Conservation (phyloP, 2,113 vertebrate species). For the Grallaria varia region DNA sequence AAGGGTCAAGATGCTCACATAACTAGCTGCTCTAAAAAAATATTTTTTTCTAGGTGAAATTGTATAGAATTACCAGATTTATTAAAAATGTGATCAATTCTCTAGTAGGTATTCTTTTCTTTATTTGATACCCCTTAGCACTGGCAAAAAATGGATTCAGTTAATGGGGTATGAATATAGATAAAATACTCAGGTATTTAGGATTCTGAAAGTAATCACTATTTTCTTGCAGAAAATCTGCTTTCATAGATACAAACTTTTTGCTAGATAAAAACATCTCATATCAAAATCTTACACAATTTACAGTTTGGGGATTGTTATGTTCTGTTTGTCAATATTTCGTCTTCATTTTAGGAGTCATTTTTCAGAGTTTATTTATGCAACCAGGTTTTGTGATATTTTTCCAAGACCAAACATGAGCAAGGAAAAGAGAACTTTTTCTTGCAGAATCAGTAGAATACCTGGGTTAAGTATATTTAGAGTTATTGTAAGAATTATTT, state of each 20-base stretch:
- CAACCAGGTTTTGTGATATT: not conserved
- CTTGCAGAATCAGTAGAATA: not conserved
- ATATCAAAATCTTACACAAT: not conserved
- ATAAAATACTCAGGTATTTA: not conserved
- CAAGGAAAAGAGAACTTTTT: not conserved
- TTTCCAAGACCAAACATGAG: not conserved
- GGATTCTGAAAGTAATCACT: not conserved
- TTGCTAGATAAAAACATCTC: not conserved
- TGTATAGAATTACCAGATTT: not conserved
- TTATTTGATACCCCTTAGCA: not conserved
- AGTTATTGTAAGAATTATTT: not conserved
- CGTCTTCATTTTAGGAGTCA: not conserved
- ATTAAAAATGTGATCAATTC: not conserved
- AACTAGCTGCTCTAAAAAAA: not conserved
- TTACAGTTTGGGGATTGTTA: too few relatives aligned
- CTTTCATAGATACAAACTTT: not conserved
- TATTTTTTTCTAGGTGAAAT: not conserved
- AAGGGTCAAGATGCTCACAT: not conserved
- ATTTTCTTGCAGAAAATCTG: not conserved
- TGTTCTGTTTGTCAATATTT: not conserved
- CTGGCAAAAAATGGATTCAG: not conserved
- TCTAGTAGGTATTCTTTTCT: not conserved
- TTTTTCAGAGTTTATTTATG: not conserved
- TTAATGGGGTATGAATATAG: not conserved
- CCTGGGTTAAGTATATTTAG: not conserved